Evolutionary conservation across 2,888 invertebrate species (phyloP), one percentile per base, ranked within the genome.

Genomic region (Acleris sparsana): DNA sequence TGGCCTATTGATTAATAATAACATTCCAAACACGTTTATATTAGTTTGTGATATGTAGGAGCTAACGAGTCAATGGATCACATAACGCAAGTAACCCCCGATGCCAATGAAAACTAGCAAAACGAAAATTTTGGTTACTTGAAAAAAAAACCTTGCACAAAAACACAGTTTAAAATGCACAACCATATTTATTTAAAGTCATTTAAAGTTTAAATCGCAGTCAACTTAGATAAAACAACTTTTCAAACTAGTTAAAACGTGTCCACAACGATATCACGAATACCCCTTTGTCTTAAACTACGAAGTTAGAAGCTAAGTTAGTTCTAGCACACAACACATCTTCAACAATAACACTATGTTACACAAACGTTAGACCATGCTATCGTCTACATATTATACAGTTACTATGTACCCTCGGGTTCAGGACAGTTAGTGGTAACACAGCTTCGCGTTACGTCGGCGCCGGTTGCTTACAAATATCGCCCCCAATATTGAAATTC

Each of bases 301-400:
- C 9, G 39, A 11, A 48, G 51, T 46, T 53, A 57, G 43, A 56
- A n/a, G 20, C 49, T 62, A 55, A 62, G 56, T 68, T 64, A 68
- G 58, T 53, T 49, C 51, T 56, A 61, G 25, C 64, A 64, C 64
- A 64, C 55, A 43, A 55, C 46, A 60, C 60, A 60, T 46, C 63
- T 60, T 63, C 52, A 53, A 51, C 33, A 39, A 61, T 68, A 64
- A 57, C 20, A 57, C 60, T 60, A 56, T 11, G 43, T 56, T 20
- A 46, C 43, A 67, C 53, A 53, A 53, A 52, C 57, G 57, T 53
- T 46, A 51, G 51, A 56, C 29, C 65, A 65, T 65, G 65, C 65
- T 18, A 13, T 61, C 61, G 44, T 65, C 60, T 60, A 65, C 49
- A 33, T 53, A 65, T 55, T 53, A 65, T 55, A 25, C 60, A 33